Evolutionary conservation across 2,113 vertebrate species (phyloP).

Genomic region (Phaetusa simplex): DNA sequence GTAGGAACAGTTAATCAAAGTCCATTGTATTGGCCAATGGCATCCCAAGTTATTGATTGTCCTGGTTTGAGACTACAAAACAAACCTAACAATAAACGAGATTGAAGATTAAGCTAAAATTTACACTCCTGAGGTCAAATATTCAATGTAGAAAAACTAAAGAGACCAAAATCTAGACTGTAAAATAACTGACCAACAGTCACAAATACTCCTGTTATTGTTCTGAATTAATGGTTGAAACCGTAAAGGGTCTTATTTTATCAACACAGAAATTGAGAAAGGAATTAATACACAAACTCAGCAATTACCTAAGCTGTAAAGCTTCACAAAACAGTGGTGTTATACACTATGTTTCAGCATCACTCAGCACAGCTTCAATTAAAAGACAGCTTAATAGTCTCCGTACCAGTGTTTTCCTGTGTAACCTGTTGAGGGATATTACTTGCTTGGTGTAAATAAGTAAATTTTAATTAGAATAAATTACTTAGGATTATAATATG

Average conservation of each 20-base stretch:
- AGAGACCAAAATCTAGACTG: background rate
- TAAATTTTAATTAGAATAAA: background rate
- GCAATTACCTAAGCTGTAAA: background rate
- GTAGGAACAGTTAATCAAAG: background rate
- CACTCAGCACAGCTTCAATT: background rate
- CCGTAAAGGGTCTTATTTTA: background rate
- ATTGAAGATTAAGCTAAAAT: background rate
- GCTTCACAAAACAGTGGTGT: background rate
- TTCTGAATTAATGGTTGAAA: background rate
- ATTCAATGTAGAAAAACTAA: background rate
- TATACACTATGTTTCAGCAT: background rate
- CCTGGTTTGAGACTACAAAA: background rate
- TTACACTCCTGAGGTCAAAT: background rate
- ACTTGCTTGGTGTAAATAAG: background rate
- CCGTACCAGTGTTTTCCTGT: background rate
- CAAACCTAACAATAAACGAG: background rate
- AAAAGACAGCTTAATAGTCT: background rate
- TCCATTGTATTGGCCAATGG: background rate
- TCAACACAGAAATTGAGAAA: background rate
- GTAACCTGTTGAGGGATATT: background rate
- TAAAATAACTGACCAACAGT: background rate
- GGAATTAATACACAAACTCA: background rate
- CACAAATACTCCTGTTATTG: background rate
- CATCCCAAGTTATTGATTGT: background rate
- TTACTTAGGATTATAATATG: background rate